Evolutionary conservation across 2,113 vertebrate genomes (phyloP).

Genomic region (Chlorodrepanis virens): DNA sequence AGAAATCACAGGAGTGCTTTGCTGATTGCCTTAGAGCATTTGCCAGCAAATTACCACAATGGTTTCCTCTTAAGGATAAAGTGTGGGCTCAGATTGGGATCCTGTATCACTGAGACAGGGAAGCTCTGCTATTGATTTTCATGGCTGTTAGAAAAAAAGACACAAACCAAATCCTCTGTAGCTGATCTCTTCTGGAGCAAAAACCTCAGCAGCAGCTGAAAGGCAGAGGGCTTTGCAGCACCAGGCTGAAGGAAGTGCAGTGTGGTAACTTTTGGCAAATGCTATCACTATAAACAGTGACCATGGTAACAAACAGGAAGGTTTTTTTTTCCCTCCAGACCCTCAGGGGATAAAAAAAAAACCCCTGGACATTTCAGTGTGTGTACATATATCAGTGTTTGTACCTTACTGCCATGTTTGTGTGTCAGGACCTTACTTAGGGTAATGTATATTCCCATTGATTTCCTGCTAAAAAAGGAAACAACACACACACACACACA

Average conservation of each 20-base stretch:
- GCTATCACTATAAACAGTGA: not conserved
- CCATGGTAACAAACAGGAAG: not conserved
- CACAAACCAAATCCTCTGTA: not conserved
- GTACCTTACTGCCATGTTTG: not conserved
- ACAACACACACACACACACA: not conserved
- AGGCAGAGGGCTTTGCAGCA: not conserved
- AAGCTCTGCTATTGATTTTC: not conserved
- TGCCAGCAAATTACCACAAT: conserved; percentile 22
- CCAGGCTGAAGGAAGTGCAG: not conserved
- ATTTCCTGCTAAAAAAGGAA: conserved; percentile 20
- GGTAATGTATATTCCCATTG: not conserved
- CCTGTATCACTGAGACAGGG: not conserved
- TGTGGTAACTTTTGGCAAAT: not conserved
- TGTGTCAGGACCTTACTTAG: conserved; percentile 22
- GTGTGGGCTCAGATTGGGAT: not conserved
- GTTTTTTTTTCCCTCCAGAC: not conserved
- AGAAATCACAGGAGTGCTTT: not conserved
- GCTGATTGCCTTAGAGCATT: not conserved
- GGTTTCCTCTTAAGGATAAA: not conserved
- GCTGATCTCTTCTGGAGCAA: not conserved
- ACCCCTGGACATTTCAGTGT: not conserved
- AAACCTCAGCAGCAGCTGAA: not conserved
- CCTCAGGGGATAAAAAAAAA: not conserved
- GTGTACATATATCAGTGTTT: not conserved
- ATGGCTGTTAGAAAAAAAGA: not conserved